Evolutionary conservation across 2,113 vertebrate genomes (phyloP), one percentile per base, ranked within the genome.

Genomic region (Grallaria varia): DNA sequence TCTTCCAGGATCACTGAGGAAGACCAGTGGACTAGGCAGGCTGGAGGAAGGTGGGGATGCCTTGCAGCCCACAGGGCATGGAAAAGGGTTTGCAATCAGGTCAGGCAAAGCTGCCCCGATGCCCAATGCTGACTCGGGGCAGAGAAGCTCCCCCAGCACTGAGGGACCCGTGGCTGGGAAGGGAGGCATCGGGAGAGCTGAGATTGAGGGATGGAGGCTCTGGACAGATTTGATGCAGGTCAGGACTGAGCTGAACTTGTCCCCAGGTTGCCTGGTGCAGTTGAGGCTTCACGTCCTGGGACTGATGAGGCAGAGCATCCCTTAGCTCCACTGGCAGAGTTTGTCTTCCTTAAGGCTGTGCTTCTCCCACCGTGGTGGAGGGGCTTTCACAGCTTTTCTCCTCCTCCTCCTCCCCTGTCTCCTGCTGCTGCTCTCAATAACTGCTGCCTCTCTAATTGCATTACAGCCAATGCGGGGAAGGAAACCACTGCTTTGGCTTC

Each of bases 331-430:
- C 39, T 55, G 14, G 9, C 16, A 22, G 40, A 24, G 31, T 76
- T 67, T 45, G 12, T 84, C 10, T 63, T 37, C 21, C n/a, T 30
- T 59, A 10, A 62, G 47, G 24, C 56, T 39, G 30, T 33, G 30
- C n/a, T 84, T 60, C 40, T 20, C 7, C 0, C 12, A 23, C 73
- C 0, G 0, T 4, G 14, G 8, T 0, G 0, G 25, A 92, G 50
- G 39, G 64, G n/a, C 42, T 77, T 66, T 31, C 4, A 23, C 52
- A 59, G 79, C 60, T 75, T 49, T 39, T 37, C 33, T 50, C 42
- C 31, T 22, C 3, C 7, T 59, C 45, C 47, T 55, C 3, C 33
- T 20, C 19, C 23, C 50, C 35, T 3, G 4, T 24, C 49, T 75
- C 84, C 62, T 87, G 66, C 92, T 53, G 58, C 63, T 8, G 39